Conservation (phyloP, 2,888 invertebrate genomes). For the Carpatolechia fugitivella region DNA sequence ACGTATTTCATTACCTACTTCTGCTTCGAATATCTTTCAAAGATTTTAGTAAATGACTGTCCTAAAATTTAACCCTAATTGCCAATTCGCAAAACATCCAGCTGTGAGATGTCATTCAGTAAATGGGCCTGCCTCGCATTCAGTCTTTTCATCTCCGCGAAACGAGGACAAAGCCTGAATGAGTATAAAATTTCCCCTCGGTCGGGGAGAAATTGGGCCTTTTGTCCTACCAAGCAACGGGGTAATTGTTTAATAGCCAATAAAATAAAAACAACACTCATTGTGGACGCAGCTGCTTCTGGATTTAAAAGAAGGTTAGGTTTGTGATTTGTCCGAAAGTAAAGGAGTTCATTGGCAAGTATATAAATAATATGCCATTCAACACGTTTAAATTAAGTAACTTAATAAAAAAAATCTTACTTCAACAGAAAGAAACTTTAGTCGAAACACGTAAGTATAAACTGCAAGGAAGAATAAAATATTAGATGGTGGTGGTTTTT, state of each 20-base stretch:
- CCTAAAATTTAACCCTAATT: conserved; percentile 33
- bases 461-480: too few species aligned
- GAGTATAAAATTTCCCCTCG: conserved; percentile 71
- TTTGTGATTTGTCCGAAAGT: neutral
- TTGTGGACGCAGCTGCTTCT: conserved; percentile 46
- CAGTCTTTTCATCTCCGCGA: conserved; percentile 53
- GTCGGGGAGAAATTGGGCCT: conserved; percentile 50
- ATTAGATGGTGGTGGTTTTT: too few species aligned
- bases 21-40: neutral
- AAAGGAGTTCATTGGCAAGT: neutral
- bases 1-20: too few species aligned
- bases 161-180: conserved; percentile 60
- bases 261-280: conserved; percentile 70
- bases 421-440: too few species aligned
- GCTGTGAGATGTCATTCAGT: conserved; percentile 44
- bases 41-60: neutral
- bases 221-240: conserved; percentile 60
- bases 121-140: conserved; percentile 40
- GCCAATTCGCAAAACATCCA: conserved; percentile 33
- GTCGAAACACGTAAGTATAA: too few species aligned
- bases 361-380: neutral
- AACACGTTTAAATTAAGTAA: too few species aligned
- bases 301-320: neutral
- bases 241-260: conserved; percentile 78
- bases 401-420: too few species aligned